Conservation (phyloP, 2,113 vertebrate genomes). For the Notiomystis cincta region DNA sequence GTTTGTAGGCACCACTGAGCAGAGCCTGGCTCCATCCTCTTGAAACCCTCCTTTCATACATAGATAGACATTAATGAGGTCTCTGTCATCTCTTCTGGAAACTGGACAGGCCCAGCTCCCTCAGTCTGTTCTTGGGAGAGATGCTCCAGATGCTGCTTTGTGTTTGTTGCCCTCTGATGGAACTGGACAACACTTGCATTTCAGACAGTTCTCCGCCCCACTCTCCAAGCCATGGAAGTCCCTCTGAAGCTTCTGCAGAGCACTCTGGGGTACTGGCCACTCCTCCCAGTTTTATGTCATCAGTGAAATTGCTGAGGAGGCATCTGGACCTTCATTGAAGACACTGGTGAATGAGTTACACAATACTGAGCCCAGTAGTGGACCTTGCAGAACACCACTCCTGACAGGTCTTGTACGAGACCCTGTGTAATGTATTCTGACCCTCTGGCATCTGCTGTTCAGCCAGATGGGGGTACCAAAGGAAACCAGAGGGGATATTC, state of each 20-base stretch:
- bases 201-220: rapidly evolving
- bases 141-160: rapidly evolving
- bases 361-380: background rate
- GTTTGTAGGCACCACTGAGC: background rate
- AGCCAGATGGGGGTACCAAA: background rate
- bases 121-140: background rate
- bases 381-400: background rate
- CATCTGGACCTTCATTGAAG: background rate
- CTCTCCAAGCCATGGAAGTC: background rate
- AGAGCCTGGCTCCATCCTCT: background rate
- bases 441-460: background rate
- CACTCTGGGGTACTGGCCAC: background rate
- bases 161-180: background rate
- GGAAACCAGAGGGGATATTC: background rate
- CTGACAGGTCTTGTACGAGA: background rate
- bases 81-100: background rate
- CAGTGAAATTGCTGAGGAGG: background rate
- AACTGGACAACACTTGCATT: background rate
- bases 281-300: background rate
- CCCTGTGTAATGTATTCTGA: background rate
- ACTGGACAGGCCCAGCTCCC: background rate
- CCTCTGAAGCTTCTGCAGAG: background rate
- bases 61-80: background rate
- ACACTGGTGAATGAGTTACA: background rate
- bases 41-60: background rate